These are phyloP conservation scores for Heliconius congener DNA, from an alignment of 1,140 invertebrate genomes.

Conservation along the genomic window DNA sequence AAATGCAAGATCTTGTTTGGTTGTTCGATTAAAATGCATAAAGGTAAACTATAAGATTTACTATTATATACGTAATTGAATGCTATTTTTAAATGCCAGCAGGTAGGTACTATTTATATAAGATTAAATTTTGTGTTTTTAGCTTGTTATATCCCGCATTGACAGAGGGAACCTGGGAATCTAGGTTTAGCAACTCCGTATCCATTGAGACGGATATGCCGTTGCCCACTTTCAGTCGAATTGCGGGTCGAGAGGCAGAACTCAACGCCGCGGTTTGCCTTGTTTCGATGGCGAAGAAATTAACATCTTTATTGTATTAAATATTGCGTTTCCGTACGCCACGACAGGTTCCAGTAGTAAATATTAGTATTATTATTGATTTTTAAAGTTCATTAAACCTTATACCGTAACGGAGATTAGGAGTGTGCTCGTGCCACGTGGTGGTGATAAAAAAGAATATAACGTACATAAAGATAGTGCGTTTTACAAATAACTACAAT, in stretches of 20 bases:
- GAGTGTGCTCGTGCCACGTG: neutral
- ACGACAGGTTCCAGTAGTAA: too few species aligned
- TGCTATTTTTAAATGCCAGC: neutral
- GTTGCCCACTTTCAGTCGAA: too few species aligned
- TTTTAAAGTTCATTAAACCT: neutral
- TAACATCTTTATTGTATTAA: too few species aligned
- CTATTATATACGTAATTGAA: neutral
- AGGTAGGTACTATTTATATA: neutral
- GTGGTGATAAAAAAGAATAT: neutral
- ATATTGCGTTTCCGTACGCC: too few species aligned
- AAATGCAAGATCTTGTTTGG: neutral
- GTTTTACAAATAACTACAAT: neutral
- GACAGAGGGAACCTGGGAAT: too few species aligned
- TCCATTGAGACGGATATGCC: too few species aligned
- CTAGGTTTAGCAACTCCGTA: too few species aligned
- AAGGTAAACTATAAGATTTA: constrained; percentile 9
- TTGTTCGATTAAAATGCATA: constrained; percentile 10
- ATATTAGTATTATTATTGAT: neutral
- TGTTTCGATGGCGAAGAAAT: too few species aligned
- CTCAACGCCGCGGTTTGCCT: too few species aligned
- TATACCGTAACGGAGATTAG: neutral
- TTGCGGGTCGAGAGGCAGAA: too few species aligned
- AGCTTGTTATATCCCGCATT: too few species aligned
- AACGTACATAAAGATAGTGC: neutral
- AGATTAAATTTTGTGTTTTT: too few species aligned